A percentile compares a stretch with the other conserved stretches of the same genome.
These are phyloP conservation scores for Sigmodon hispidus DNA, from an alignment of 2,113 vertebrate species.

Conservation along the genomic window DNA sequence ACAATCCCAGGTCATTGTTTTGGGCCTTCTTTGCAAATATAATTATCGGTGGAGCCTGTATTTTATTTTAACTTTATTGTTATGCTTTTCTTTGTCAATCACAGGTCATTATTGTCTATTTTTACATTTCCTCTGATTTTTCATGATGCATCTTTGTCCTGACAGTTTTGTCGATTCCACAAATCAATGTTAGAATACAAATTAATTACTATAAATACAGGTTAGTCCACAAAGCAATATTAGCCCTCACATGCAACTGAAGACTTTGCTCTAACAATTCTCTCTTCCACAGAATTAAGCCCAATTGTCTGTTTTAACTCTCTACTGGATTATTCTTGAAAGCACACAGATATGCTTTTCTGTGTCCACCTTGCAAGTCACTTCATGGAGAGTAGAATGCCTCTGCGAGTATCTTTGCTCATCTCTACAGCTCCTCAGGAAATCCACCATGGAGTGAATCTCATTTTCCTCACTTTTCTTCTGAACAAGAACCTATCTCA, in stretches of 20 bases:
- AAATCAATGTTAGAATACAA: neutral
- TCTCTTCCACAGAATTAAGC: neutral
- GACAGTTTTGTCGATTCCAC: neutral
- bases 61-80: neutral
- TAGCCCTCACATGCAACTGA: neutral
- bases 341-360: neutral
- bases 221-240: neutral
- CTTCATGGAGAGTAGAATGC: neutral
- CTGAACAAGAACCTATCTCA: neutral
- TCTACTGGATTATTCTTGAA: neutral
- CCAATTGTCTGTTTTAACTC: neutral
- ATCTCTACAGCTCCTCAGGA: neutral
- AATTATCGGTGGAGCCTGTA: neutral
- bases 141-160: neutral
- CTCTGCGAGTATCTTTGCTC: neutral
- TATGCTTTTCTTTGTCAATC: neutral
- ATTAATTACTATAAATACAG: conserved; percentile 15
- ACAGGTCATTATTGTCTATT: neutral
- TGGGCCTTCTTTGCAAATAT: neutral
- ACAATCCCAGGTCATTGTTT: neutral
- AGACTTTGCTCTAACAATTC: neutral
- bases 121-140: conserved; percentile 41
- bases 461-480: neutral
- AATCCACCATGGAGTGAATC: neutral
- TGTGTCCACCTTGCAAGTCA: neutral